These are phyloP conservation scores for Dinomys branickii DNA, from an alignment of 2,113 vertebrate species.

Conservation along the genomic window DNA sequence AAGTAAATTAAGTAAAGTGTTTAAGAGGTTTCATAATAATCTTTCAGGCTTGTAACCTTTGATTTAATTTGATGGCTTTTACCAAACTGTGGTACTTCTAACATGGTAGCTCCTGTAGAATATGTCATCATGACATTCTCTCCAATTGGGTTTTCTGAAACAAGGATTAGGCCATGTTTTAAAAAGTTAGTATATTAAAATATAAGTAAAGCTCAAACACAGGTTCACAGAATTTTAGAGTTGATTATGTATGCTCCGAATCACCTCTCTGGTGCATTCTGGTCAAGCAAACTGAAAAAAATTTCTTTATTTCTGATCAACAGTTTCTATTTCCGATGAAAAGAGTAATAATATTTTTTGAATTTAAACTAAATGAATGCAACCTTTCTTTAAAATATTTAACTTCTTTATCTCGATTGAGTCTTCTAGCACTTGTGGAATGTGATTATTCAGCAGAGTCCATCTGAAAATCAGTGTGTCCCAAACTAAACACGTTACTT, in stretches of 20 bases:
- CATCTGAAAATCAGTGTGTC: not conserved
- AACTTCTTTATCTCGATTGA: not conserved
- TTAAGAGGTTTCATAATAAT: not conserved
- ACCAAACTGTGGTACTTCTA: not conserved
- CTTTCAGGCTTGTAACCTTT: not conserved
- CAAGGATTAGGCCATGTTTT: not conserved
- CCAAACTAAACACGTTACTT: not conserved
- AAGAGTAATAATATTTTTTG: not conserved
- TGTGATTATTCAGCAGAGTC: not conserved
- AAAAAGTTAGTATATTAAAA: not conserved
- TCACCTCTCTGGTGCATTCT: not conserved
- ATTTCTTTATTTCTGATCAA: not conserved
- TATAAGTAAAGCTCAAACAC: not conserved
- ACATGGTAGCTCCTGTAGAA: not conserved
- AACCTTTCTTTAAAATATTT: not conserved
- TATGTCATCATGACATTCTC: not conserved
- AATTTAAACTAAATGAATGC: not conserved
- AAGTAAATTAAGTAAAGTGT: not conserved
- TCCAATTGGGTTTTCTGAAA: not conserved
- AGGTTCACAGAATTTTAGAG: not conserved
- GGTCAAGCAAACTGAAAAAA: not conserved
- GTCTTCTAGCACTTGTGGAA: not conserved
- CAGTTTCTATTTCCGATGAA: not conserved
- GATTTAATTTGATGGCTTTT: not conserved
- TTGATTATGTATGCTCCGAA: not conserved